These are phyloP conservation scores for Drosophila koepferae DNA, from an alignment of 2,888 invertebrate genomes.

Conservation along the genomic window DNA sequence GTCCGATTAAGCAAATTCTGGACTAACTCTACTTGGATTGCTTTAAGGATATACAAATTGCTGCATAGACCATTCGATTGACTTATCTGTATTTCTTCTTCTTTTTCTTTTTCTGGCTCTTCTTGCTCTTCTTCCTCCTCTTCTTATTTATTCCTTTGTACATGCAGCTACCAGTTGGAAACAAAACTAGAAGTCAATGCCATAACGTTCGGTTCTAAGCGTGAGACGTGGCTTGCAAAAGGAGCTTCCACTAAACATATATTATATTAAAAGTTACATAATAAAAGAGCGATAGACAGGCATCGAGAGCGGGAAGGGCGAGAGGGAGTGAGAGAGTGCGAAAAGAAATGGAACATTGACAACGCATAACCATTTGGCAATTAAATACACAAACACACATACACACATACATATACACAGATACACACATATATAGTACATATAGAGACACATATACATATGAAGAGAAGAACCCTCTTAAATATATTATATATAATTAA, in stretches of 20 bases:
- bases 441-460: constrained; percentile 23
- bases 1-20: not conserved
- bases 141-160: not conserved
- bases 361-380: constrained; percentile 39
- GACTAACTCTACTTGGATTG: not conserved
- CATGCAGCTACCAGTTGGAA: constrained; percentile 94
- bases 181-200: constrained; percentile 87
- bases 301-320: not conserved
- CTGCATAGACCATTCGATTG: not conserved
- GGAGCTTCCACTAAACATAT: constrained; percentile 82
- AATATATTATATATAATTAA: constrained; percentile 18
- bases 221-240: constrained; percentile 77
- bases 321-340: constrained; percentile 2
- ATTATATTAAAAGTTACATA: constrained; percentile 28
- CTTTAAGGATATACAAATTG: not conserved
- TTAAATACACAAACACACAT: constrained; percentile 28
- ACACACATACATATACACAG: constrained; percentile 10
- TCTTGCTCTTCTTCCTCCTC: not conserved
- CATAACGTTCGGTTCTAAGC: constrained; percentile 36
- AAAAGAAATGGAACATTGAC: constrained; percentile 10
- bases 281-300: constrained; percentile 21
- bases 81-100: not conserved
- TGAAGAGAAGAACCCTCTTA: constrained; percentile 42
- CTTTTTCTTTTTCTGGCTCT: not conserved
- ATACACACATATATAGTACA: constrained; percentile 11